phyloP scores from a whole-genome alignment of 2,888 invertebrate species.

The Halocaridina rubra region DNA sequence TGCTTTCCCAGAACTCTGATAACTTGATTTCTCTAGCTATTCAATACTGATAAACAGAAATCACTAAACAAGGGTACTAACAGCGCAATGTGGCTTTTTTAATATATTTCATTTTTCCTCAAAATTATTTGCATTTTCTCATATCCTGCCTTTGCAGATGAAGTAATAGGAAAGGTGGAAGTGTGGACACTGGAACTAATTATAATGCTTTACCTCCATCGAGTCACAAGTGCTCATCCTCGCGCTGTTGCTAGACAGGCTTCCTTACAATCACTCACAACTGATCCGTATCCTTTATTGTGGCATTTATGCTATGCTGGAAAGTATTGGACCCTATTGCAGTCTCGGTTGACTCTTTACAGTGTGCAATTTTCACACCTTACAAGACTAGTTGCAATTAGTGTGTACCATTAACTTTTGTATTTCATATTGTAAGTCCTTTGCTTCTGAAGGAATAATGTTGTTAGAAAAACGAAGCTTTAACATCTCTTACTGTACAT shows the following conservation, averaged over 20 bases:
- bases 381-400: too few species aligned
- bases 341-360: background rate
- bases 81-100: too few species aligned
- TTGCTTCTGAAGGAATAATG: too few species aligned
- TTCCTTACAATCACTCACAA: constrained; percentile 59
- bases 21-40: too few species aligned
- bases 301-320: too few species aligned
- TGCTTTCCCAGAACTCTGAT: too few species aligned
- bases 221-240: constrained; percentile 61
- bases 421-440: too few species aligned
- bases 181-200: constrained; percentile 61
- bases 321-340: too few species aligned
- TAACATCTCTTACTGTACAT: background rate
- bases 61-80: too few species aligned
- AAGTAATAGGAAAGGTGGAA: constrained; percentile 49
- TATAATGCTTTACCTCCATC: constrained; percentile 57
- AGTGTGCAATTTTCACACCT: background rate
- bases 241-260: constrained; percentile 57
- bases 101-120: background rate
- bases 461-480: too few species aligned
- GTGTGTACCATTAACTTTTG: too few species aligned
- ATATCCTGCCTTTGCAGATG: constrained; percentile 33
- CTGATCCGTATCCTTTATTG: constrained; percentile 62
- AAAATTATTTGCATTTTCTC: background rate
- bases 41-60: too few species aligned